Evolutionary conservation across 2,797 vertebrate genomes (phyloP).

Genomic region (Silurus lanzhouensis): DNA sequence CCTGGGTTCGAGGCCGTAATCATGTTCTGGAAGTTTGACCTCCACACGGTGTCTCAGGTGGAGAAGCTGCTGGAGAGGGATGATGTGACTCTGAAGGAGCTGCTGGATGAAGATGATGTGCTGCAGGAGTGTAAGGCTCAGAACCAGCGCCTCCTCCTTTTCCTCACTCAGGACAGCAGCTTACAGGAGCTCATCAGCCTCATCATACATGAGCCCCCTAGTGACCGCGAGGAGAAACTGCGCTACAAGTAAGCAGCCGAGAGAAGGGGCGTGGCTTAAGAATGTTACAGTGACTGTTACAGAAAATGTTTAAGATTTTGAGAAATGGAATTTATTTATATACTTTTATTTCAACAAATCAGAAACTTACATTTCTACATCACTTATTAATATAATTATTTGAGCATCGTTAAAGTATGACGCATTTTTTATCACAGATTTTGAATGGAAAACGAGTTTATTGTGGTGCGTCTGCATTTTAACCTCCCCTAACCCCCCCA

Average conservation of each 20-base stretch:
- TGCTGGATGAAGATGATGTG: slow-evolving; percentile 96
- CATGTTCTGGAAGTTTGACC: slow-evolving; percentile 99
- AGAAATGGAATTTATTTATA: too few species aligned
- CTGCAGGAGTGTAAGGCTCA: slow-evolving; percentile 98
- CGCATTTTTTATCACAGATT: background rate
- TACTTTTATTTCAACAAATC: background rate
- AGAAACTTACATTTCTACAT: background rate
- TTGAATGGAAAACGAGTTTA: background rate
- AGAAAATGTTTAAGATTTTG: too few species aligned
- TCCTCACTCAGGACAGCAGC: slow-evolving; percentile 89
- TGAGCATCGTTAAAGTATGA: background rate
- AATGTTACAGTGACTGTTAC: background rate
- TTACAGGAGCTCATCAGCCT: slow-evolving; percentile 92
- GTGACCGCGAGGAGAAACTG: slow-evolving; percentile 91
- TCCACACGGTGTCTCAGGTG: slow-evolving; percentile 92
- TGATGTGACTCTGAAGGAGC: slow-evolving; percentile 87
- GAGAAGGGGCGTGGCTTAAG: too few species aligned
- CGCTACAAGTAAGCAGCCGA: slow-evolving; percentile 88
- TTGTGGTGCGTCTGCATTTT: background rate
- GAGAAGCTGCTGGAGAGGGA: slow-evolving; percentile 96
- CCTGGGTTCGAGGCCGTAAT: slow-evolving; percentile 65
- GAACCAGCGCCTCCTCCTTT: slow-evolving; percentile 91
- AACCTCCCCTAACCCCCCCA: background rate
- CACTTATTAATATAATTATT: too few species aligned
- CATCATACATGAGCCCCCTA: slow-evolving; percentile 89